Evolutionary conservation across 1,140 invertebrate genomes (phyloP).

Genomic region (Archivesica marissinica): DNA sequence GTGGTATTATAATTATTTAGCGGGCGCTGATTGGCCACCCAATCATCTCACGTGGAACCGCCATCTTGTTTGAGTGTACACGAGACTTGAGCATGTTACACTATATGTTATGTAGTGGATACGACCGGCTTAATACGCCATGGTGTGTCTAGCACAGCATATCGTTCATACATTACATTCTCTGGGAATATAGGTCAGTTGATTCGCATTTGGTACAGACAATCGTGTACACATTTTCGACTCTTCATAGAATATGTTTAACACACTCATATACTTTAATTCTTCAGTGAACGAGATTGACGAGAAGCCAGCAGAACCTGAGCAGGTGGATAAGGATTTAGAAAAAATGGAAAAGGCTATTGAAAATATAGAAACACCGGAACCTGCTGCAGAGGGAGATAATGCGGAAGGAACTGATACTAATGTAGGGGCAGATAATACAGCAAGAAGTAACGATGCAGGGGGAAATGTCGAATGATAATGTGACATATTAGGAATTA

Average conservation of each 20-base stretch:
- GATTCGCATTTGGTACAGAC: too few species aligned
- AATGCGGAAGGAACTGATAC: neutral
- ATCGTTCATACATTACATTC: too few species aligned
- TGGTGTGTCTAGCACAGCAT: too few species aligned
- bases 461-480: neutral
- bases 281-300: conserved; percentile 4
- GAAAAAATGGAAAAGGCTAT: neutral
- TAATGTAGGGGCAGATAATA: conserved; percentile 9
- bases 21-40: too few species aligned
- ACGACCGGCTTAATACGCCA: too few species aligned
- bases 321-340: neutral
- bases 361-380: neutral
- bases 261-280: neutral
- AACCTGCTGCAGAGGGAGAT: neutral
- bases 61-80: too few species aligned
- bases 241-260: neutral
- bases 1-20: too few species aligned
- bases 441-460: neutral
- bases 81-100: too few species aligned
- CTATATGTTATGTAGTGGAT: too few species aligned
- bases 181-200: too few species aligned
- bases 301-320: neutral
- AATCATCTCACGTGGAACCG: too few species aligned
- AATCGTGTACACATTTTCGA: neutral
- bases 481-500: neutral